Percentiles rank a stretch among this genome's conserved stretches.
Evolutionary conservation across 2,888 invertebrate genomes (phyloP).

Genomic region (Drosophila neutralis): DNA sequence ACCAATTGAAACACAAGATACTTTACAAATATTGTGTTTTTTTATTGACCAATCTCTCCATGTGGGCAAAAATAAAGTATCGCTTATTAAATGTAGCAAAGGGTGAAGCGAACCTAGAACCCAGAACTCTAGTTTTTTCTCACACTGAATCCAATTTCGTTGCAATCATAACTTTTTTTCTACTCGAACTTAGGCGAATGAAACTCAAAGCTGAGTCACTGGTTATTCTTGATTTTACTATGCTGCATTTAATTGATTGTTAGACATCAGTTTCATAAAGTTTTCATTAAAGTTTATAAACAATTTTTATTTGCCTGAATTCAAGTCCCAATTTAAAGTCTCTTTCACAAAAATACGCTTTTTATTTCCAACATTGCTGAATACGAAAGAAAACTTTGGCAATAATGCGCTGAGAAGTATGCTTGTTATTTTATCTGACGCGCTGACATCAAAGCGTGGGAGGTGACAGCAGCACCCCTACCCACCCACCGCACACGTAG

Average conservation of each 20-base stretch:
- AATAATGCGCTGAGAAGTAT: conserved; percentile 42
- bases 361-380: background rate
- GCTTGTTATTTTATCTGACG: conserved; percentile 32
- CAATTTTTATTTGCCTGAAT: background rate
- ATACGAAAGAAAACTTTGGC: conserved; percentile 5
- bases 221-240: too few relatives aligned
- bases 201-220: too few relatives aligned
- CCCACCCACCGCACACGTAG: background rate
- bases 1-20: background rate
- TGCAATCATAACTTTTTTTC: background rate
- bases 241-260: background rate
- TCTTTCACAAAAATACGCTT: background rate
- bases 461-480: background rate
- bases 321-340: background rate
- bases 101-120: background rate
- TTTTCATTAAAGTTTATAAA: background rate
- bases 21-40: too few relatives aligned
- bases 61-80: background rate
- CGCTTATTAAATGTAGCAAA: background rate
- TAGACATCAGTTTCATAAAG: background rate
- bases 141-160: background rate
- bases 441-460: background rate
- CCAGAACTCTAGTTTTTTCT: background rate
- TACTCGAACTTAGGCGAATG: background rate
- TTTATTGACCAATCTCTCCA: too few relatives aligned